Percentiles rank a stretch among this genome's conserved stretches.
Evolutionary conservation across 2,113 vertebrate species (phyloP).

Genomic region (Empidonax alnorum): DNA sequence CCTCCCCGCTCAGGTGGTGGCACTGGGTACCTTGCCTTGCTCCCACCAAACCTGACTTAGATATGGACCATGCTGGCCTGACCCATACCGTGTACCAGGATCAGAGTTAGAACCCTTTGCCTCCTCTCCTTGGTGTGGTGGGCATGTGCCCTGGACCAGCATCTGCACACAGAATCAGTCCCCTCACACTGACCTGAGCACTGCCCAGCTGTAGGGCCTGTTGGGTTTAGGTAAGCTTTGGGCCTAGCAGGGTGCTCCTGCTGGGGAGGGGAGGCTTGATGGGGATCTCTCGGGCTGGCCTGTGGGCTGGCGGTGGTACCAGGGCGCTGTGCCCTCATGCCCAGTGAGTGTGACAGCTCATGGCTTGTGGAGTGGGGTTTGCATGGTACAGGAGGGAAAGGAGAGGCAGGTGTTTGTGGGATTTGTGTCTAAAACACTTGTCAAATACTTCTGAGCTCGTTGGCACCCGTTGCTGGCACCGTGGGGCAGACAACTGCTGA

Average conservation of each 20-base stretch:
- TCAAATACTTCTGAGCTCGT: background rate
- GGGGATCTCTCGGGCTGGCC: fast-evolving
- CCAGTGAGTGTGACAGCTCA: fast-evolving
- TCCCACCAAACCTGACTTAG: background rate
- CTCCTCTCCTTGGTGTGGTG: background rate
- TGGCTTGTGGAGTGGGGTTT: background rate
- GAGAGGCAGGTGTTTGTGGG: background rate
- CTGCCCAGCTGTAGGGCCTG: background rate
- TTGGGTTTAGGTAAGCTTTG: background rate
- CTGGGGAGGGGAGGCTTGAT: fast-evolving
- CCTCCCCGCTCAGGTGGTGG: background rate
- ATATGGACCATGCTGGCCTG: background rate
- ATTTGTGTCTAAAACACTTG: background rate
- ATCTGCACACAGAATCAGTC: background rate
- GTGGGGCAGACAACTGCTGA: background rate
- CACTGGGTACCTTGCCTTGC: background rate
- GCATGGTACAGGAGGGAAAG: fast-evolving
- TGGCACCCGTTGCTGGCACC: background rate
- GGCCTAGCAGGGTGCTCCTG: background rate
- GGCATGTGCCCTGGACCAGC: background rate
- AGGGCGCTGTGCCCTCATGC: background rate
- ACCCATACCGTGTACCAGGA: fast-evolving
- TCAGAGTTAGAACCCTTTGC: background rate
- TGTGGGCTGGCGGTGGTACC: too few species aligned
- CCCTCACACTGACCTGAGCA: background rate